Base-by-base conservation (phyloP, 2,113 vertebrate species). In the Protobothrops mucrosquamatus region DNA sequence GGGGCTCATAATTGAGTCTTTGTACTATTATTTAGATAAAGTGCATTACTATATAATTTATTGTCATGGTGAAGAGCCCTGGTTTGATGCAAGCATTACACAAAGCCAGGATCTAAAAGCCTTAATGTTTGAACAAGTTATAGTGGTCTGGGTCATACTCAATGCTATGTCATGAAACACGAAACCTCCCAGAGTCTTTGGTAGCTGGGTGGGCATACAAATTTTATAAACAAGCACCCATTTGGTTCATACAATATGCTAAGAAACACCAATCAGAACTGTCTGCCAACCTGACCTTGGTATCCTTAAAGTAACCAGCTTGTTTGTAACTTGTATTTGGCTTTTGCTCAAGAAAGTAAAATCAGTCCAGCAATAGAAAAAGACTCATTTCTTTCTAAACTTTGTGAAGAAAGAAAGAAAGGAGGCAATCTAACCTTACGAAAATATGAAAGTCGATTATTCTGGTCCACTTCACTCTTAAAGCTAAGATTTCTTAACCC, bases 1-100 rank as follows among this genome's bases (percentile, higher is more conserved):
- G 48, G 54, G 92, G 92, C 91, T 87, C 18, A 14, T 88, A 94
- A 94, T 26, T 92, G 87, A 92, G 85, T 8, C 85, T 92, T 61
- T 87, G 43, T 61, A 86, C 18, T 56, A 34, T 64, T 48, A 64
- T 46, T 90, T n/a, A 69, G 61, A 87, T 87, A 43, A 87, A 57
- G 10, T 34, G 59, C 10, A 29, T 51, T 55, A n/a, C 5, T 92
- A 46, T 43, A 3, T 7, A 39, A 39, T 57, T 9, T 57, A 57
- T 10, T 26, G 24, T 57, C 39, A 4, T 87, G 55, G 85, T 46
- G 11, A 29, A 43, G 2, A 56, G 3, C 26, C 24, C 34, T 39
- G 20, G 55, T 6, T 52, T 55, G 22, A 34, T 34, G 15, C 26
- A 34, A 22, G 18, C 18, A 39, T 81, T 22, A 81, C 34, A 43